These are phyloP conservation scores for Thereva nobilitata DNA, from an alignment of 2,888 invertebrate species.

Conservation along the genomic window DNA sequence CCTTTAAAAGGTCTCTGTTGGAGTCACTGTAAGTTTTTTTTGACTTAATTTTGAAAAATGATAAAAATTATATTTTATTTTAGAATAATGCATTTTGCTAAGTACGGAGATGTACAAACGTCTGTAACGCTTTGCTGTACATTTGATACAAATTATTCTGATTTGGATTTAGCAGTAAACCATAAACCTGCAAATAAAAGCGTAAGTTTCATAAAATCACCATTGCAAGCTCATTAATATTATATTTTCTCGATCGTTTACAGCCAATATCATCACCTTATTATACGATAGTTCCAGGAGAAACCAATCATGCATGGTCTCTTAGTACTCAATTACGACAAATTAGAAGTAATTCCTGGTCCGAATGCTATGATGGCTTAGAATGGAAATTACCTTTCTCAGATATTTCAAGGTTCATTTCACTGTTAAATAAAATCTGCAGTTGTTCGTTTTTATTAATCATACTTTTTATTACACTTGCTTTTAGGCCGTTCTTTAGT, in stretches of 20 bases:
- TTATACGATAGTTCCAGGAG: conserved; percentile 78
- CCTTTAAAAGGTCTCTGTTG: conserved; percentile 82
- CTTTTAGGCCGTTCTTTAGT: conserved; percentile 47
- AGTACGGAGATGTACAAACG: conserved; percentile 85
- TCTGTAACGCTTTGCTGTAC: conserved; percentile 91
- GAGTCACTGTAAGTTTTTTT: conserved; percentile 75
- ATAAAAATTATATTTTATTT: conserved; percentile 40
- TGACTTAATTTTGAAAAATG: neutral
- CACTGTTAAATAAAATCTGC: neutral
- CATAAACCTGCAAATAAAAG: conserved; percentile 64
- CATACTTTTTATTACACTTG: neutral
- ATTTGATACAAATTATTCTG: conserved; percentile 71
- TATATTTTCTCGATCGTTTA: conserved; percentile 46
- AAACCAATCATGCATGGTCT: conserved; percentile 71
- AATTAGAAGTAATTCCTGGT: conserved; percentile 84
- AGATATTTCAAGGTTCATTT: conserved; percentile 35
- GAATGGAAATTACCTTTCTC: conserved; percentile 54
- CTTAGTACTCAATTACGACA: conserved; percentile 68
- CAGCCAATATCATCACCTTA: conserved; percentile 84
- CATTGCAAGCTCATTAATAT: conserved; percentile 8
- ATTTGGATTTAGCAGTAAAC: conserved; percentile 23
- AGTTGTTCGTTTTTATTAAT: neutral
- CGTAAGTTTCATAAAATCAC: conserved; percentile 54
- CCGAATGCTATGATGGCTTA: conserved; percentile 74
- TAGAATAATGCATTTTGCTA: conserved; percentile 81